Percentiles rank a stretch among this genome's conserved stretches.
Conservation (phyloP, 1,140 invertebrate species). For the Homarus americanus region DNA sequence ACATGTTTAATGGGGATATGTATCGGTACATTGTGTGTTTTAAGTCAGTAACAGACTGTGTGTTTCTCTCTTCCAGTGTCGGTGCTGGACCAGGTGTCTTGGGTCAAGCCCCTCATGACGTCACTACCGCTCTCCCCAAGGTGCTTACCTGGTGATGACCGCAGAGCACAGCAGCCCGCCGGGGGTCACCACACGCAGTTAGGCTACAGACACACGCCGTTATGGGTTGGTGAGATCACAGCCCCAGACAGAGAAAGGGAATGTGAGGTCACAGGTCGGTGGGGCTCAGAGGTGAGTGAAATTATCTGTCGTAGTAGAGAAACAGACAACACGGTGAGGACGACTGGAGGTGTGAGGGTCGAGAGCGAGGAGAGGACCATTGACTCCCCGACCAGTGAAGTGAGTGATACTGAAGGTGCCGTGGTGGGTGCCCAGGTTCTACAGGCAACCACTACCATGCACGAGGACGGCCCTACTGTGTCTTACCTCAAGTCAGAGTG, state of each 20-base stretch:
- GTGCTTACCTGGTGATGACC: background rate
- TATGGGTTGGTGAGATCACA: background rate
- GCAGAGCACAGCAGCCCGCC: background rate
- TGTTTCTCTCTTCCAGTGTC: background rate
- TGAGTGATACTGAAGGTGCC: background rate
- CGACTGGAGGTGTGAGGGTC: background rate
- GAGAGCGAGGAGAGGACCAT: background rate
- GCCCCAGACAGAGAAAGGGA: background rate
- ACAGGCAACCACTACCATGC: background rate
- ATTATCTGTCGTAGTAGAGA: too few species aligned
- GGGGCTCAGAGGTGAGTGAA: background rate
- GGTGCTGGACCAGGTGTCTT: background rate
- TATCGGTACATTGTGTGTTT: background rate
- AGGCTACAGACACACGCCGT: background rate
- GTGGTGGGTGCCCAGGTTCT: background rate
- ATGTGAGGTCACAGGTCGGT: background rate
- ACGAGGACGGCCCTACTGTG: background rate
- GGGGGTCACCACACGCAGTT: background rate
- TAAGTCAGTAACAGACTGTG: background rate
- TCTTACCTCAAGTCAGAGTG: background rate
- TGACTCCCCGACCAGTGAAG: background rate
- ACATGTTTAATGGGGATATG: background rate
- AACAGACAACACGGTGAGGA: too few species aligned
- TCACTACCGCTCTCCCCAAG: background rate
- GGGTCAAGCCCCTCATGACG: background rate